Conservation (phyloP, 2,888 invertebrate species). For the Bhutanitis thaidina region DNA sequence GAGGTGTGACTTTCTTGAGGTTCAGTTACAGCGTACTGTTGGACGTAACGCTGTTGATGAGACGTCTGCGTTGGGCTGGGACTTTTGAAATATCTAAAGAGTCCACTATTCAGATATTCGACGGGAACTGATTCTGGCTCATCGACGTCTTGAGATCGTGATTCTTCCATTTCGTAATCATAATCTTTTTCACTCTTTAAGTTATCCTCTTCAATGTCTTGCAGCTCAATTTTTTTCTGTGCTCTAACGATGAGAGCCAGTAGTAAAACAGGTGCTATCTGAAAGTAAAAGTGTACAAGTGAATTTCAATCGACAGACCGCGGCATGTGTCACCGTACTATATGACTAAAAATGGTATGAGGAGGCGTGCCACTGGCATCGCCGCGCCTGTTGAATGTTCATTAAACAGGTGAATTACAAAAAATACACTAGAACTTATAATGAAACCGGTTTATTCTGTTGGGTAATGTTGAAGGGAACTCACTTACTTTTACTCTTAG, state of each 20-base stretch:
- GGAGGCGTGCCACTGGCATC: constrained; percentile 38
- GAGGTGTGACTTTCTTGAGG: constrained; percentile 49
- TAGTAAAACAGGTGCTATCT: constrained; percentile 56
- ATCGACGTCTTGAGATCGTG: constrained; percentile 32
- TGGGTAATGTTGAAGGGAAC: constrained; percentile 53
- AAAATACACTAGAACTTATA: constrained; percentile 65
- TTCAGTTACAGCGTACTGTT: constrained; percentile 69
- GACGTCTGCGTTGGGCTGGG: constrained; percentile 33
- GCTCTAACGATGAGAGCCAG: constrained; percentile 53
- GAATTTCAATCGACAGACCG: constrained; percentile 31
- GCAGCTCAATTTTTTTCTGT: constrained; percentile 84
- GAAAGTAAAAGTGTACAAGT: constrained; percentile 45
- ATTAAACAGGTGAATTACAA: constrained; percentile 68
- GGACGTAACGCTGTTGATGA: constrained; percentile 55
- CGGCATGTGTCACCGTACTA: constrained; percentile 34
- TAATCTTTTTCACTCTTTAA: constrained; percentile 78
- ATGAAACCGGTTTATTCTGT: constrained; percentile 59
- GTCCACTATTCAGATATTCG: constrained; percentile 56
- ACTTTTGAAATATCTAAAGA: constrained; percentile 51
- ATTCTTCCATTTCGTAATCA: constrained; percentile 37
- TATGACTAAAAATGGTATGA: constrained; percentile 42
- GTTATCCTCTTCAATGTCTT: constrained; percentile 88
- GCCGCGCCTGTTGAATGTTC: constrained; percentile 36
- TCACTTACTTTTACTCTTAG: constrained; percentile 70
- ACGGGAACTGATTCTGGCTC: constrained; percentile 38